Evolutionary conservation across 2,888 invertebrate genomes (phyloP).

Genomic region (Hedychridium roseum): DNA sequence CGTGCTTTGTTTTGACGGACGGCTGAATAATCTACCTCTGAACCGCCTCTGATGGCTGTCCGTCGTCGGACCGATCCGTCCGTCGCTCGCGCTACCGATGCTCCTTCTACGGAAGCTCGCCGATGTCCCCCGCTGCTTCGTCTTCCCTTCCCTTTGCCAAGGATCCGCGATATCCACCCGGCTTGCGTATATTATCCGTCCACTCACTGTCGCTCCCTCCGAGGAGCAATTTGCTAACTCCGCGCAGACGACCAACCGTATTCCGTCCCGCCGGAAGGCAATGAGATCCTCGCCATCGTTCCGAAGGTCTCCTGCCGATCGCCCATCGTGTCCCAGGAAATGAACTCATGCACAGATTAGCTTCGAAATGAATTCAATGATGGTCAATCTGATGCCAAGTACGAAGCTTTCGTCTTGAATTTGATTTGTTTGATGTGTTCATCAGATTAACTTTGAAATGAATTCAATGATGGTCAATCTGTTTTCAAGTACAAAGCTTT

Average conservation of each 20-base stretch:
- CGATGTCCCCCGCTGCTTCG: slow-evolving; percentile 37
- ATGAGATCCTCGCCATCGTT: too few species aligned
- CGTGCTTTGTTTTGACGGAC: slow-evolving; percentile 56
- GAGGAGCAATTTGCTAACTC: slow-evolving; percentile 49
- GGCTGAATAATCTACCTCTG: slow-evolving; percentile 53
- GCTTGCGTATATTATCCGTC: slow-evolving; percentile 28
- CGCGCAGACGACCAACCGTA: slow-evolving; percentile 28
- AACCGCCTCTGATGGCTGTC: slow-evolving; percentile 42
- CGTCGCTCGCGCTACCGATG: slow-evolving; percentile 29
- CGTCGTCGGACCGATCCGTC: slow-evolving; percentile 34
- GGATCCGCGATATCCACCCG: slow-evolving; percentile 9
- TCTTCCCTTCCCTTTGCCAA: slow-evolving; percentile 9
- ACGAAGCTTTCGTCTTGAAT: too few species aligned
- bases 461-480: too few species aligned
- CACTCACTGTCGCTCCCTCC: slow-evolving; percentile 23
- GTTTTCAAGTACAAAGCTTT: too few species aligned
- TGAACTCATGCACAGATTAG: too few species aligned
- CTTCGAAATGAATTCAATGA: too few species aligned
- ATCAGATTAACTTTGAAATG: too few species aligned
- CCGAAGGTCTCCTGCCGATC: too few species aligned
- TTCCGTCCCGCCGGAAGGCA: too few species aligned
- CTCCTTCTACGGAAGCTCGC: slow-evolving; percentile 52
- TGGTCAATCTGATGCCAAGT: too few species aligned
- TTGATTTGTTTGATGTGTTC: too few species aligned
- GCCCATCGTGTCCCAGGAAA: too few species aligned